Percentiles rank a stretch among this genome's conserved stretches.
These are phyloP conservation scores for Parnassius mnemosyne DNA, from an alignment of 2,888 invertebrate species.

Conservation along the genomic window DNA sequence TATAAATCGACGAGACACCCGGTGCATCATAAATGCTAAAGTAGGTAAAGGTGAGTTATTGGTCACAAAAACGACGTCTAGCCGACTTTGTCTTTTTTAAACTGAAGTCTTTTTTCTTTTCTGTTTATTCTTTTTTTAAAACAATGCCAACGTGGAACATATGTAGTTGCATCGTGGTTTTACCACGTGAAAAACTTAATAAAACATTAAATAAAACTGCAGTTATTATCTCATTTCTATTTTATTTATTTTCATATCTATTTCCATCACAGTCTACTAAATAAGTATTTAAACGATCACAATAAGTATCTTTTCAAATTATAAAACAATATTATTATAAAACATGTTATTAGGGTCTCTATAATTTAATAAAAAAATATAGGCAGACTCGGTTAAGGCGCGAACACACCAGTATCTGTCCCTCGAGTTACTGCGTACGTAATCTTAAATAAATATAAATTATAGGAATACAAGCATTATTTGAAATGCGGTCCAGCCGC, in stretches of 20 bases:
- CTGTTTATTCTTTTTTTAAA: too few relatives aligned
- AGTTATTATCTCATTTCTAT: conserved; percentile 15
- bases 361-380: conserved; percentile 42
- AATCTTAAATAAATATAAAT: too few relatives aligned
- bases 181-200: too few relatives aligned
- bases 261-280: conserved; percentile 46
- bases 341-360: conserved; percentile 27
- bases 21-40: too few relatives aligned
- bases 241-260: conserved; percentile 31
- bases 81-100: too few relatives aligned
- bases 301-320: conserved; percentile 28
- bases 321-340: conserved; percentile 5
- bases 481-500: conserved; percentile 26
- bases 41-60: too few relatives aligned
- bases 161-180: too few relatives aligned
- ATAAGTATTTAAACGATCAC: conserved; percentile 42
- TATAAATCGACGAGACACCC: too few relatives aligned
- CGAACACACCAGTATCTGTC: conserved; percentile 37
- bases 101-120: too few relatives aligned
- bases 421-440: conserved; percentile 39
- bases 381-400: conserved; percentile 45
- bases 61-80: too few relatives aligned
- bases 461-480: conserved; percentile 7
- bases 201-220: conserved; percentile 12
- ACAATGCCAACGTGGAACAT: too few relatives aligned